Base-by-base conservation (phyloP, 2,888 invertebrate genomes). In the Homarus gammarus region DNA sequence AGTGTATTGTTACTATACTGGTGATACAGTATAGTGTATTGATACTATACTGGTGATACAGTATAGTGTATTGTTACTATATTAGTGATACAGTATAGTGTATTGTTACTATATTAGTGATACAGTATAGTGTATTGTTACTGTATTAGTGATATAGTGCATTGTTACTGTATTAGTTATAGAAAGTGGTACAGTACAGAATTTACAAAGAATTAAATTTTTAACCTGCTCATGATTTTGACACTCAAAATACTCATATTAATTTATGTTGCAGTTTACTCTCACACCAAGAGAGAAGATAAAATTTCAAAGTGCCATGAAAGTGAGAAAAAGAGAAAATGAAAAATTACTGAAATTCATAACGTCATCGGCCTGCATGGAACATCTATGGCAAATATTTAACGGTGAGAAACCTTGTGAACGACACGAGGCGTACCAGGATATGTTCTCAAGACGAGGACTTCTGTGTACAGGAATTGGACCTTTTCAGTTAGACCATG, bases 351-450 rank as follows among this genome's bases (percentile, higher is more conserved):
- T 91, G 3, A 79, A 82, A 51, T 91, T 73, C 61, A 85, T 88
- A 75, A 79, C 82, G 44, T 88, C 88, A 15, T 12, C 78, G 3
- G 49, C 73, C 0, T 91, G 91, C 44, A 38, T 88, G 44, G 56
- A 82, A 10, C 88, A 88, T 70, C 49, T 91, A 33, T 84, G 79
- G 88, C 51, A 78, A 72, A 88, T 91, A 27, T 77, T 85, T 8
- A 51, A 73, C 1, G 91, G 75, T 36, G 82, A 88, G 40, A 73
- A 56, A 18, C 36, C 84, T 6, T 84, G 84, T 70, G 85, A 88
- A 56, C 79, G 88, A 22, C 88, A 91, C 38, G 33, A 82, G 27
- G n/a, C 82, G 49, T 91, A 88, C 70, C 87, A 91, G 73, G 56
- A 84, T n/a, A 78, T 78, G 51, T 36, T 40, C 5, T 70, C 84